Base-by-base conservation (phyloP, 2,888 invertebrate species). In the Erebia aethiops region DNA sequence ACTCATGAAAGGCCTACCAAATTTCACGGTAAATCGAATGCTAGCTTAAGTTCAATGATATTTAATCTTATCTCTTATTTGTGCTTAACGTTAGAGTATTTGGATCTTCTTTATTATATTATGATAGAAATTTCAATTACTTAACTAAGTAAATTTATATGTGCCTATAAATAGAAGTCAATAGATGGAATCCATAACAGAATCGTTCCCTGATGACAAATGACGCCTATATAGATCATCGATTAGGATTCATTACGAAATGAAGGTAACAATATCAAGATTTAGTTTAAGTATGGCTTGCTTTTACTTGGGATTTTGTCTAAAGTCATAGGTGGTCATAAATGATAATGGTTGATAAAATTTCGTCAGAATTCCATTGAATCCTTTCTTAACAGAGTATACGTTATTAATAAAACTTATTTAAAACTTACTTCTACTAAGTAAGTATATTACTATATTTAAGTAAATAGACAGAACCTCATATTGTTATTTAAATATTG, bases 141-240 rank as follows among this genome's bases (percentile, higher is more conserved):
- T n/a, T n/a, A n/a, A n/a, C n/a, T 1, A 35, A 35, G 35, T 60
- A 60, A 60, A 9, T 11, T 60, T 43, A 60, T 18, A 63, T 63
- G 7, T 14, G 5, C 11, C 26, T 49, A 21, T 49, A 63, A 63
- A 63, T 21, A 51, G 51, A 63, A 46, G 11, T 63, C 21, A 63
- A 35, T 35, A 35, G 35, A 35, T 35, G 35, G 35, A 35, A 35
- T 35, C 35, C 35, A 9, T 10, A 9, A 49, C 21, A 21, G 4
- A 49, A 18, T 46, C 49, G 62, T 26, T 63, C 14, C 9, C 51
- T 63, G 57, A 58, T 61, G 35, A 63, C 49, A 46, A 71, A 67
- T 67, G 57, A 56, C 41, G 41, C 57, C n/a, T 71, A n/a, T 67
- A 67, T 52, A 71, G 67, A 49, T 67, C 67, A 54, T 56, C 35